Conservation (phyloP, 2,113 vertebrate genomes). For the Aphyosemion australe region DNA sequence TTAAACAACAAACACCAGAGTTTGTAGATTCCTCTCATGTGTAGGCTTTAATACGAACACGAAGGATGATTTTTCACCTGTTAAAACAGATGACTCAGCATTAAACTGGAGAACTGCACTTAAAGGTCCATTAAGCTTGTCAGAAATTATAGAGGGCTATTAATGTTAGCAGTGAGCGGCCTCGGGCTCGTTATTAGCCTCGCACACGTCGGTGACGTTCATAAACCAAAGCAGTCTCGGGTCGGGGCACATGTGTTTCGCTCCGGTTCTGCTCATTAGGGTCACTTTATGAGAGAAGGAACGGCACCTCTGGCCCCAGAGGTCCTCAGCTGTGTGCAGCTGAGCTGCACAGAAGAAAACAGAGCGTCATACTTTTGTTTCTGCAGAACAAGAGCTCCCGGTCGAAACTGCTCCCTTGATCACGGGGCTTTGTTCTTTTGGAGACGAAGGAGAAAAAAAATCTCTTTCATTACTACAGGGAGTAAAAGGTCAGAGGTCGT, state of each 20-base stretch:
- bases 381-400: slow-evolving; percentile 42
- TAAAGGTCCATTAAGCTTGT: slow-evolving; percentile 14
- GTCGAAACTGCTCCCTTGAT: slow-evolving; percentile 47
- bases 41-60: too few relatives aligned
- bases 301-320: slow-evolving; percentile 61
- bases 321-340: slow-evolving; percentile 46
- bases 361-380: slow-evolving; percentile 62
- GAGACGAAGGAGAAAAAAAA: slow-evolving; percentile 46
- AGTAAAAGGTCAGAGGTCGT: slow-evolving; percentile 66
- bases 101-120: not conserved
- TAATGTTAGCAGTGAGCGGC: slow-evolving; percentile 26
- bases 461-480: slow-evolving; percentile 55
- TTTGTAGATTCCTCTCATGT: too few relatives aligned
- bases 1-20: too few relatives aligned
- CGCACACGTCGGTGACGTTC: slow-evolving; percentile 57
- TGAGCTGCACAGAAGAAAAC: slow-evolving; percentile 41
- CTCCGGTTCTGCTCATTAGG: slow-evolving; percentile 71
- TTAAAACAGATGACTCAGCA: not conserved
- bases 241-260: slow-evolving; percentile 66
- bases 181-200: slow-evolving; percentile 64
- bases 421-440: slow-evolving; percentile 43
- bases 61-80: too few relatives aligned
- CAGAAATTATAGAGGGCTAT: slow-evolving; percentile 30
- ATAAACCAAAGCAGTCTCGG: slow-evolving; percentile 59
- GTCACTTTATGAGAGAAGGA: slow-evolving; percentile 71